Conservation (phyloP, 2,797 vertebrate genomes). For the Malurus leucopterus region DNA sequence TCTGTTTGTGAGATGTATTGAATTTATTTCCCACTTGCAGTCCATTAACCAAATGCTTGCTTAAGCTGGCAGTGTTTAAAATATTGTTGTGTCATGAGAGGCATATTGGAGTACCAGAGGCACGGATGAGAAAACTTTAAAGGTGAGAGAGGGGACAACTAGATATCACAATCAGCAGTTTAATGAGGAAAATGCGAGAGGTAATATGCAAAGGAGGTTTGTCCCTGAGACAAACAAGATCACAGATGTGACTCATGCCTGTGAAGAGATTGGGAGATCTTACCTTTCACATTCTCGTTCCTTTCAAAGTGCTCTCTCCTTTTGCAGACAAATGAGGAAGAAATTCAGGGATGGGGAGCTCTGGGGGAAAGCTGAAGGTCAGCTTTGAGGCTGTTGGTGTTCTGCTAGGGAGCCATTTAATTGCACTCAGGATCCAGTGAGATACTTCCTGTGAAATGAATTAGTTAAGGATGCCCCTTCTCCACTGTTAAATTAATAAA, state of each 20-base stretch:
- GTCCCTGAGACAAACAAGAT: not conserved
- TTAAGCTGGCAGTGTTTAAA: not conserved
- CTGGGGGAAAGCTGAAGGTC: not conserved
- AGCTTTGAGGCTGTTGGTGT: not conserved
- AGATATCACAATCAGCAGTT: not conserved
- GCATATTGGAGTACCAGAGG: not conserved
- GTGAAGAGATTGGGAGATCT: not conserved
- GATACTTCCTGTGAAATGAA: not conserved
- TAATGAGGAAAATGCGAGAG: not conserved
- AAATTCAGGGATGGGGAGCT: not conserved
- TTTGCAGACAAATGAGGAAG: not conserved
- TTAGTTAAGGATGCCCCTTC: not conserved
- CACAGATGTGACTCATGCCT: rapidly evolving
- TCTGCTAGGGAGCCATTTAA: not conserved
- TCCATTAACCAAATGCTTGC: not conserved
- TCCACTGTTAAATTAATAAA: slow-evolving; percentile 33
- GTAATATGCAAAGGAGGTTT: not conserved
- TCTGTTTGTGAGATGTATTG: not conserved
- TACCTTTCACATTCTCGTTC: not conserved
- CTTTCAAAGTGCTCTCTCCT: not conserved
- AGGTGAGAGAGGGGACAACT: not conserved
- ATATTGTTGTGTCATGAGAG: not conserved
- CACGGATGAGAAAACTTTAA: not conserved
- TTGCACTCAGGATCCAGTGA: not conserved
- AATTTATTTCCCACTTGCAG: not conserved